phyloP scores from a whole-genome alignment of 2,113 vertebrate species.

The Theristicus caerulescens region DNA sequence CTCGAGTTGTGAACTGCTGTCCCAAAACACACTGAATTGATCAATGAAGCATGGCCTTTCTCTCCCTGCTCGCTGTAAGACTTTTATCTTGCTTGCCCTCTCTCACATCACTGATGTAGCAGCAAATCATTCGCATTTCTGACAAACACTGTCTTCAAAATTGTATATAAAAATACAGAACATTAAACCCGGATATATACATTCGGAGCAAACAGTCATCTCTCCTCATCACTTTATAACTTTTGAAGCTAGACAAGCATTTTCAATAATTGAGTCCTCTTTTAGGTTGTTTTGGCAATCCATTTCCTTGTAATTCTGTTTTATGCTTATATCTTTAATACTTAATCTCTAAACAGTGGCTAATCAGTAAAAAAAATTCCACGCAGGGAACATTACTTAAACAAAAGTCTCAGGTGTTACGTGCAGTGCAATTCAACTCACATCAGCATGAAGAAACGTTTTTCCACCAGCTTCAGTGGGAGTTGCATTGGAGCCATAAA shows the following conservation, averaged over 20 bases:
- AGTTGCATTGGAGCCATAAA: background rate
- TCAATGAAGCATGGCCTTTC: background rate
- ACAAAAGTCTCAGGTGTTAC: background rate
- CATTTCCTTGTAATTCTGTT: background rate
- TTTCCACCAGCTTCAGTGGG: background rate
- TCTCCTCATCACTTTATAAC: background rate
- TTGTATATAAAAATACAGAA: background rate
- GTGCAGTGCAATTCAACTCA: background rate
- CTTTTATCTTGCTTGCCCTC: background rate
- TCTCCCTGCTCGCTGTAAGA: background rate
- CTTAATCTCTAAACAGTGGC: background rate
- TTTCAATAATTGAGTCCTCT: background rate
- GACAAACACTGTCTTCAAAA: background rate
- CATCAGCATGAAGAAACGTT: background rate
- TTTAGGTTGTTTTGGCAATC: background rate
- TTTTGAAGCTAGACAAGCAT: background rate
- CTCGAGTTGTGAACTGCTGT: background rate
- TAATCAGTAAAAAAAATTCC: background rate
- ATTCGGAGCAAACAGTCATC: background rate
- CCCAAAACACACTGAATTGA: background rate
- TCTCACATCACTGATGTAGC: background rate
- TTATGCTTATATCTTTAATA: background rate
- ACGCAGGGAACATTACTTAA: background rate
- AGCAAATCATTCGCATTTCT: background rate
- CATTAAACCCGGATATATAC: background rate